Evolutionary conservation across 2,797 vertebrate species (phyloP), one percentile per base, ranked within the genome.

Genomic region (Myotis daubentonii): DNA sequence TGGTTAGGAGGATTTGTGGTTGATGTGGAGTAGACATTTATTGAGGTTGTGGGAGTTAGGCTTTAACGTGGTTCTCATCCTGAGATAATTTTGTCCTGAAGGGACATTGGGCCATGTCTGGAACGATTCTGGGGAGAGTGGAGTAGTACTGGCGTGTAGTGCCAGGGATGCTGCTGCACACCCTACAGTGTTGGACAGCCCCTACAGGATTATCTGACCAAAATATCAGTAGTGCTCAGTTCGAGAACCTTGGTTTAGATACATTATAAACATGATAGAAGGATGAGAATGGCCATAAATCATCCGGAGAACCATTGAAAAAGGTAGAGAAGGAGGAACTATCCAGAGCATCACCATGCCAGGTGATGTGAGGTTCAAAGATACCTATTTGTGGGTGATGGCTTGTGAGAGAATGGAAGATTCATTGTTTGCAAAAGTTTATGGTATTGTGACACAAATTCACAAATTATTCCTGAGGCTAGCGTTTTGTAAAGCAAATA

Each of bases 401-500:
- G 25, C 49, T 62, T 94, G 65, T 30, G 66, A 84, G 8, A 81
- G 16, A 33, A 30, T n/a, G 28, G 12, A 55, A 44, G 28, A 74
- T 5, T 78, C 53, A 47, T 82, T 49, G 47, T 44, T 36, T 74
- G 55, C 8, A 78, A 23, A 19, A n/a, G 15, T 83, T 7, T 22
- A 12, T 60, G 30, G 47, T 87, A 36, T 92, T 44, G 17, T 33
- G 66, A 5, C 33, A 66, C 9, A 33, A 86, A 81, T 76, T 71
- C 94, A 15, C 72, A 91, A 95, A 62, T 22, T 53, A 72, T 91
- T 93, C 49, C 38, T 62, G 25, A 38, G 25, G 57, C 79, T 28
- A 91, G 47, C 38, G 76, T 75, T 86, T 86, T 94, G 6, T 80
- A 86, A 94, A 84, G 41, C 53, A 72, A 91, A 93, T 65, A 47